Base-by-base conservation (phyloP, 2,797 vertebrate species). In the Dallia pectoralis region DNA sequence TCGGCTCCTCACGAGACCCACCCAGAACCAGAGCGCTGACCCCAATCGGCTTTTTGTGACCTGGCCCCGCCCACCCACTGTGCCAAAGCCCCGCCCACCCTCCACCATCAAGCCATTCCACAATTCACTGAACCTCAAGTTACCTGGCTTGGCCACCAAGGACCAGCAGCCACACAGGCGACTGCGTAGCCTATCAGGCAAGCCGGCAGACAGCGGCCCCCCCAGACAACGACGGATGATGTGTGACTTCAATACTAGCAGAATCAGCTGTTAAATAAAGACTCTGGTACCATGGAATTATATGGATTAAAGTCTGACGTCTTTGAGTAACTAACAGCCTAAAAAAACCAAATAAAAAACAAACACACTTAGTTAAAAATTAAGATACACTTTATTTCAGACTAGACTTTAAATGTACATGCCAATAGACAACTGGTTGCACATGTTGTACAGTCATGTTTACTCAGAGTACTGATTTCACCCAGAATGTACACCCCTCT, bases 71-170 rank as follows among this genome's bases (percentile, higher is more conserved):
- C 27, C n/a, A n/a, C n/a, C n/a, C n/a, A n/a, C n/a, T 8, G 16
- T 71, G 29, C 14, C 48, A 25, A 19, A 64, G 48, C 74, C 74
- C 2, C 19, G 18, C 25, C 29, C 49, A 18, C 27, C 74, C 40
- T 62, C 29, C 15, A 2, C 7, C n/a, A 51, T 64, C 49, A 56
- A 67, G 47, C 69, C 74, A 40, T 76, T 76, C 25, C 70, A 72
- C 36, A 72, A 71, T 27, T 70, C 67, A 47, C 74, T 70, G 47
- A 71, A 70, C 69, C 71, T 75, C 74, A 9, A 48, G 67, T 71
- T 66, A 29, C 69, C 74, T 4, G 74, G 74, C 25, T 44, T 30
- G 14, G 29, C 63, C n/a, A 25, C 68, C 14, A 53, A 19, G 9
- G 44, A 36, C 48, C 19, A 22, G 14, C 9, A 18, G 30, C n/a